Percentiles rank a stretch among this genome's conserved stretches.
phyloP scores from a whole-genome alignment of 2,113 vertebrate species.

The Xiphophorus hellerii region DNA sequence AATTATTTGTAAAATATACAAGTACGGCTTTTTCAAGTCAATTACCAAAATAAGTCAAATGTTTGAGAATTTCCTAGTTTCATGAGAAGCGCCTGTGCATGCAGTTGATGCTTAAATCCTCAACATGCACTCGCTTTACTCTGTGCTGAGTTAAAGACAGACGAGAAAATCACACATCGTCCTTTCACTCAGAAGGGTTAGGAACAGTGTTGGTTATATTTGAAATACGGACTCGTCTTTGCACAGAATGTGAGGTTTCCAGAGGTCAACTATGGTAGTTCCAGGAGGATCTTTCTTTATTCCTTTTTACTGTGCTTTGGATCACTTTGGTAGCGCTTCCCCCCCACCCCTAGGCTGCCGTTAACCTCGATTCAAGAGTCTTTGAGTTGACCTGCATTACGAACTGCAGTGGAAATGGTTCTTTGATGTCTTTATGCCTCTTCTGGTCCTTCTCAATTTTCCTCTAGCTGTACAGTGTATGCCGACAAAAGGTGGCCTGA shows the following conservation, averaged over 20 bases:
- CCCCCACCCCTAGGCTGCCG: constrained; percentile 18
- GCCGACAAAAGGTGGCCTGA: constrained; percentile 46
- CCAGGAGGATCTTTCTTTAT: constrained; percentile 48
- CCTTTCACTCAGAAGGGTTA: constrained; percentile 7
- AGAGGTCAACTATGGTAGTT: constrained; percentile 38
- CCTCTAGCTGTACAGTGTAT: constrained; percentile 63
- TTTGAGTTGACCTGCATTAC: constrained; percentile 66
- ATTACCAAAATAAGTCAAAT: too few relatives aligned
- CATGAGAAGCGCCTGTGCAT: background rate
- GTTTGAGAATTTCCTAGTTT: too few relatives aligned
- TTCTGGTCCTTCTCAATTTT: constrained; percentile 50
- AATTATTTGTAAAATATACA: too few relatives aligned
- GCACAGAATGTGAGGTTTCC: constrained; percentile 30
- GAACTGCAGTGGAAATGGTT: constrained; percentile 50
- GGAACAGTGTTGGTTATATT: constrained; percentile 46
- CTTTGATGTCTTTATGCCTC: constrained; percentile 65
- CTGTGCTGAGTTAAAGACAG: constrained; percentile 4
- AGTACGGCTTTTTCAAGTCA: too few relatives aligned
- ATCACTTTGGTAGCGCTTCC: constrained; percentile 52
- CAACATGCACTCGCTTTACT: background rate
- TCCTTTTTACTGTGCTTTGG: constrained; percentile 53
- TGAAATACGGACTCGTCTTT: constrained; percentile 43
- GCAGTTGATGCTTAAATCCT: background rate
- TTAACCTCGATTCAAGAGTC: constrained; percentile 64
- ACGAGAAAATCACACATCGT: too few relatives aligned